These are phyloP conservation scores for Stomatorhinus walkeri DNA, from an alignment of 2,797 vertebrate species.

Conservation along the genomic window DNA sequence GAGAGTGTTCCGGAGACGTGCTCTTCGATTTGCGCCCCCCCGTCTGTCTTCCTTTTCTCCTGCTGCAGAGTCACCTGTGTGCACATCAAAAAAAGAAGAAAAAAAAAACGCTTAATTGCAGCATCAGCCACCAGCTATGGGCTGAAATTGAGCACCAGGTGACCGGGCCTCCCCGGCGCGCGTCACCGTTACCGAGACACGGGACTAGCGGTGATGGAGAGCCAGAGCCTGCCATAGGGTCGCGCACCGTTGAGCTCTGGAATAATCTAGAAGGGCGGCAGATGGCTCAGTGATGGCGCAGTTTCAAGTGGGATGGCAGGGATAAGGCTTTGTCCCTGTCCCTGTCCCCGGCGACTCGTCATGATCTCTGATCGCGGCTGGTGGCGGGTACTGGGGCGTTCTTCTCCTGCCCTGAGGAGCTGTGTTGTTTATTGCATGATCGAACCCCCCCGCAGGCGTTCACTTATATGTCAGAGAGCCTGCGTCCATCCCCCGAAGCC, in stretches of 20 bases:
- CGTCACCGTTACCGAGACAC: neutral
- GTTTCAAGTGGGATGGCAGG: constrained; percentile 51
- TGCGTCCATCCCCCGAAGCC: neutral
- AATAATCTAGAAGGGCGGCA: constrained; percentile 63
- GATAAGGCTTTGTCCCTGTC: constrained; percentile 47
- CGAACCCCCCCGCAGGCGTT: constrained; percentile 17
- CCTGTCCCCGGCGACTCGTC: constrained; percentile 37
- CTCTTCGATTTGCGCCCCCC: neutral
- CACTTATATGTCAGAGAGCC: neutral
- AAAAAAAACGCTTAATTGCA: neutral
- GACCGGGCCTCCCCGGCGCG: neutral
- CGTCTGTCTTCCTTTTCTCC: neutral
- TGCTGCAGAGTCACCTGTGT: neutral
- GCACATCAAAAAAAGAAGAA: neutral
- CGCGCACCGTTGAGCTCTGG: constrained; percentile 42
- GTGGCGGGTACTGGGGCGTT: constrained; percentile 32
- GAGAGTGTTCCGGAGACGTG: neutral
- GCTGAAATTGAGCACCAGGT: neutral
- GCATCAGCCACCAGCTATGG: neutral
- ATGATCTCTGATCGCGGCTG: constrained; percentile 33
- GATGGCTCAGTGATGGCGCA: constrained; percentile 58
- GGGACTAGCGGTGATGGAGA: constrained; percentile 20
- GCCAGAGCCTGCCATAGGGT: constrained; percentile 21
- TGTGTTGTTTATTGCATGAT: constrained; percentile 17
- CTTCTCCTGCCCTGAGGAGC: constrained; percentile 38